These are phyloP conservation scores for Anthoscopus minutus DNA, from an alignment of 2,113 vertebrate genomes.

Conservation along the genomic window DNA sequence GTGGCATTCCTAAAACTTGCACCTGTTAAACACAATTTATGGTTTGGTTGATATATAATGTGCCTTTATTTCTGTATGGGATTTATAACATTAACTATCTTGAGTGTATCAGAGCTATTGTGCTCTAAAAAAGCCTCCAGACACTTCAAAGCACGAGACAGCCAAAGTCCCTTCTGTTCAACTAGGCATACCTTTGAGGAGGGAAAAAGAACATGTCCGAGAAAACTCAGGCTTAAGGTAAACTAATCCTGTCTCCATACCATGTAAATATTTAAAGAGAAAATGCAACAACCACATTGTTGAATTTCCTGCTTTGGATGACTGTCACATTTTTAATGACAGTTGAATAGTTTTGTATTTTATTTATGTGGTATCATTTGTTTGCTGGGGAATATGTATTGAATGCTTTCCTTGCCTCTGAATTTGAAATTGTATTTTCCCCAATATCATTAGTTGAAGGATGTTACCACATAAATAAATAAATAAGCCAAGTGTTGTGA, in stretches of 20 bases:
- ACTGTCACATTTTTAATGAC: slow-evolving; percentile 57
- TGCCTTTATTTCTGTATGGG: background rate
- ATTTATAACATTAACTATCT: background rate
- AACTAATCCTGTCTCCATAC: background rate
- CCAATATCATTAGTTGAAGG: slow-evolving; percentile 31
- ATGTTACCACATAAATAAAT: slow-evolving; percentile 31
- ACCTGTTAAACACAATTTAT: background rate
- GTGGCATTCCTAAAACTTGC: background rate
- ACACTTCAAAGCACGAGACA: background rate
- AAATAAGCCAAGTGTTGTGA: slow-evolving; percentile 19
- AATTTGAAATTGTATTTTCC: slow-evolving; percentile 26
- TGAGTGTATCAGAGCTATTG: background rate
- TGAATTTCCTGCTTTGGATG: slow-evolving; percentile 26
- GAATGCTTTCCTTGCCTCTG: background rate
- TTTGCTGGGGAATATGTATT: slow-evolving; percentile 33
- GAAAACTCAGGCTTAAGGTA: background rate
- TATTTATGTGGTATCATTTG: slow-evolving; percentile 63
- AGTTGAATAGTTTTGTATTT: slow-evolving; percentile 61
- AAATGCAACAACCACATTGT: background rate
- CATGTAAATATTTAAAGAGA: slow-evolving; percentile 51
- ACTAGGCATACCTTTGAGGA: background rate
- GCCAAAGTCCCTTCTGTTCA: background rate
- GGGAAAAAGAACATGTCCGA: background rate
- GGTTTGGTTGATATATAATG: background rate
- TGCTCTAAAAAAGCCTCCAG: background rate